Evolutionary conservation across 2,797 vertebrate genomes (phyloP), one percentile per base, ranked within the genome.

Genomic region (Argentina silus): DNA sequence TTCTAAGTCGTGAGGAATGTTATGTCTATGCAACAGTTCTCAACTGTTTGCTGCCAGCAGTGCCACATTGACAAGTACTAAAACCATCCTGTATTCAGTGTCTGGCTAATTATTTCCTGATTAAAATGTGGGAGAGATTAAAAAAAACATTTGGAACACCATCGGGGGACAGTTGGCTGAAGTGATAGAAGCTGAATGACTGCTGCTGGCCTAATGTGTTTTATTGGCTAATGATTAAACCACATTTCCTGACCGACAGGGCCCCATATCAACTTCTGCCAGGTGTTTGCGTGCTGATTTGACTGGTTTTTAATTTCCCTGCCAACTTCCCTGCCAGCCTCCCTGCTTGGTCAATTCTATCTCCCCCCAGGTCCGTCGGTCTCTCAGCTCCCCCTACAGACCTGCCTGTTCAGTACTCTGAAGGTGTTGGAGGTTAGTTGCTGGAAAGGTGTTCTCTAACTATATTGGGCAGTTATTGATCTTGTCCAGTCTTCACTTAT

Each of bases 221-320:
- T 36, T 65, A 74, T 21, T 42, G 68, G 59, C 69, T 70, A 72
- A 60, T 65, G 67, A 79, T 75, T 67, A 70, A 83, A 80, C 72
- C 56, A 70, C 3, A 47, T 1, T 73, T 23, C 61, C 27, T 67
- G 67, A 79, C 68, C 69, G 79, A 61, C 45, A 73, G 43, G 4
- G 73, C 60, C 60, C 61, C 62, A 64, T 70, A 79, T 80, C 76
- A 77, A 65, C 65, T 60, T 73, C 73, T 70, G 67, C 70, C 87
- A 85, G 83, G 70, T 86, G 82, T 78, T 80, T 69, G 61, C 63
- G 72, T 75, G 74, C 76, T 74, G 80, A 83, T 86, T 83, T 77
- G 43, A 21, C 55, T 60, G 69, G 76, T 82, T 88, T 82, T 72
- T n/a, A 70, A 76, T 68, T 70, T 59, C 74, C 47, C 75, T 76